phyloP scores from a whole-genome alignment of 2,797 vertebrate genomes.

The Tragopan temminckii region DNA sequence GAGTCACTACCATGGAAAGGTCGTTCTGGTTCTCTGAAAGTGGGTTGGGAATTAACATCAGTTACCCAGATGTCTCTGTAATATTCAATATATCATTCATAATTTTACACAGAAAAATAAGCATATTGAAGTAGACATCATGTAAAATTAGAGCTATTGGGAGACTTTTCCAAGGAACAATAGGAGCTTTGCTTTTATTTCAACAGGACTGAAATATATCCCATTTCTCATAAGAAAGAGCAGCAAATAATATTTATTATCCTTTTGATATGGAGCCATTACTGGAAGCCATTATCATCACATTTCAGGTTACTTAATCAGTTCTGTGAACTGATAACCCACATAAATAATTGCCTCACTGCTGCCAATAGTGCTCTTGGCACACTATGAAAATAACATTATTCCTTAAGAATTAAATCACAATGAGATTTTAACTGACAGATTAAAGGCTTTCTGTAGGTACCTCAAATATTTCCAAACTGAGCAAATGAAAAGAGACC shows the following conservation, averaged over 20 bases:
- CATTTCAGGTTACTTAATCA: constrained; percentile 69
- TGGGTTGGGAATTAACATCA: not conserved
- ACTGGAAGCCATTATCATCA: constrained; percentile 69
- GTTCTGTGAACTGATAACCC: constrained; percentile 65
- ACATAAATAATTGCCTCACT: constrained; percentile 49
- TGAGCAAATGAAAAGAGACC: constrained; percentile 21
- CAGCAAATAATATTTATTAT: constrained; percentile 59
- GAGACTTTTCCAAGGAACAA: constrained; percentile 20
- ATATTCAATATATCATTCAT: not conserved
- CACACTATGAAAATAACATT: constrained; percentile 58
- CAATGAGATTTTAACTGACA: constrained; percentile 57
- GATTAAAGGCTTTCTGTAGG: constrained; percentile 54
- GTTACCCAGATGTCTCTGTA: constrained; percentile 37
- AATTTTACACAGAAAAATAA: not conserved
- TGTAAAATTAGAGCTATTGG: constrained; percentile 24
- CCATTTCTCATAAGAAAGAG: constrained; percentile 17
- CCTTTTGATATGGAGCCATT: constrained; percentile 54
- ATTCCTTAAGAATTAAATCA: constrained; percentile 51
- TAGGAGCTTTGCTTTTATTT: constrained; percentile 44
- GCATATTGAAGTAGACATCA: constrained; percentile 17
- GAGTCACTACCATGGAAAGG: constrained; percentile 1
- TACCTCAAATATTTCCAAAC: constrained; percentile 39
- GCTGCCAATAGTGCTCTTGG: constrained; percentile 58
- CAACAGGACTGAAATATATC: constrained; percentile 45
- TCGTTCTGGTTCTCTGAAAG: constrained; percentile 18